Evolutionary conservation across 2,888 invertebrate genomes (phyloP).

Genomic region (Agrilus biguttatus): DNA sequence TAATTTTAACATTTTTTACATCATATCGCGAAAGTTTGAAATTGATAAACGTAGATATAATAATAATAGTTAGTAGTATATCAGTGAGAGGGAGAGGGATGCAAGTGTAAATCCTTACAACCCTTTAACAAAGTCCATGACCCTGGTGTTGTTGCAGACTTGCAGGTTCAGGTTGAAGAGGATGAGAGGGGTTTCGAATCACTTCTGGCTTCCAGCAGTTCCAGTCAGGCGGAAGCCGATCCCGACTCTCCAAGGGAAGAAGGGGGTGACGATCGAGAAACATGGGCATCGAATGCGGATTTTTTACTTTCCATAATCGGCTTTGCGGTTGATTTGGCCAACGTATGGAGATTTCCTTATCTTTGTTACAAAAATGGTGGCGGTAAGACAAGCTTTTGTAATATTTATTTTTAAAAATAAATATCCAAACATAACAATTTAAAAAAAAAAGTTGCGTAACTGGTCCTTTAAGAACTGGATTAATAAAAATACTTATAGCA

Average conservation of each 20-base stretch:
- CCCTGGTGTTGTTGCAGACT: constrained; percentile 22
- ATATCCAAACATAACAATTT: too few relatives aligned
- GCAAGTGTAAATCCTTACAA: too few relatives aligned
- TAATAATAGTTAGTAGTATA: too few relatives aligned
- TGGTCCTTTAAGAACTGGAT: too few relatives aligned
- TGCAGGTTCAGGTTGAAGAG: constrained; percentile 32
- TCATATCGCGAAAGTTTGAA: too few relatives aligned
- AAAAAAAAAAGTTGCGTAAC: too few relatives aligned
- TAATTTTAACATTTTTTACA: too few relatives aligned
- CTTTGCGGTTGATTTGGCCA: constrained; percentile 72
- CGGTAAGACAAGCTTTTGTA: constrained; percentile 31
- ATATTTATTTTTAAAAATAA: too few relatives aligned
- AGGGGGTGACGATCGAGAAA: constrained; percentile 46
- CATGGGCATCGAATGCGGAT: constrained; percentile 69
- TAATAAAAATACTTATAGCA: too few relatives aligned
- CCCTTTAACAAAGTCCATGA: too few relatives aligned
- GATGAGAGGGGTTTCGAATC: constrained; percentile 28
- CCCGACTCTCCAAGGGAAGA: constrained; percentile 23
- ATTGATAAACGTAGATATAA: too few relatives aligned
- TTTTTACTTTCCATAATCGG: constrained; percentile 73
- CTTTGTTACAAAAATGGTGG: constrained; percentile 67
- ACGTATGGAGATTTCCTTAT: constrained; percentile 76
- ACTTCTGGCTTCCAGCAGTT: constrained; percentile 28
- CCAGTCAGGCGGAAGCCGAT: constrained; percentile 28
- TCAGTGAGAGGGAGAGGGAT: too few relatives aligned